Base-by-base conservation (phyloP, 2,113 vertebrate species). In the Sclerurus mexicanus region DNA sequence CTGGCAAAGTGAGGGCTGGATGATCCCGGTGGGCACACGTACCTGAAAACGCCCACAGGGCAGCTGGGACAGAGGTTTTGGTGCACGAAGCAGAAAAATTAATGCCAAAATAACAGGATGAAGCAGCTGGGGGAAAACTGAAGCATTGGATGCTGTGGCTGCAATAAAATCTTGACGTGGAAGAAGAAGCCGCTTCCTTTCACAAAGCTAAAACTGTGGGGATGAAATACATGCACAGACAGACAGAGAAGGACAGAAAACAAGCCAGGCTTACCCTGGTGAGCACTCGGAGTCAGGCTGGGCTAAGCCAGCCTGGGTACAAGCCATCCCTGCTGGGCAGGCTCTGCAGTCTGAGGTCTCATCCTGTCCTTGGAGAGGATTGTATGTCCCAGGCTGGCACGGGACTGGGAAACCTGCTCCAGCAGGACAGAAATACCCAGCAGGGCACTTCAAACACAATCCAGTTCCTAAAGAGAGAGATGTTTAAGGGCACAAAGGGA, bases 251-350 rank as follows among this genome's bases (percentile, higher is more conserved):
- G 23, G 13, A 33, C 12, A 88, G 62, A 25, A 64, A 47, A 19
- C 18, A 13, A 14, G 0, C 18, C 19, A 24, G 35, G 72, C 97
- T 96, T 93, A 99, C 99, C 98, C 98, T 18, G 98, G 94, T 60
- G 98, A 97, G 90, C 98, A 99, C 21, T 98, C 96, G 0, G 98
- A 62, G 10, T 99, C 98, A 3, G 99, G 98, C 40, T 97, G 94
- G 58, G 87, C 97, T 84, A 99, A 96, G 42, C 98, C 98, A 28
- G 98, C 80, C 95, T 98, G 98, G 28, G 98, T 99, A 81, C 98
- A 99, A 81, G 98, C 98, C 68, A 97, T 99, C 11, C 99, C 99
- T 17, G 98, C 98, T 1, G 98, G 97, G 82, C 99, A 98, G 17
- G 91, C 83, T 77, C 98, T 97, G 95, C 98, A 99, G 76, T 98